Evolutionary conservation across 2,113 vertebrate genomes (phyloP).

Genomic region (Oriolus oriolus): DNA sequence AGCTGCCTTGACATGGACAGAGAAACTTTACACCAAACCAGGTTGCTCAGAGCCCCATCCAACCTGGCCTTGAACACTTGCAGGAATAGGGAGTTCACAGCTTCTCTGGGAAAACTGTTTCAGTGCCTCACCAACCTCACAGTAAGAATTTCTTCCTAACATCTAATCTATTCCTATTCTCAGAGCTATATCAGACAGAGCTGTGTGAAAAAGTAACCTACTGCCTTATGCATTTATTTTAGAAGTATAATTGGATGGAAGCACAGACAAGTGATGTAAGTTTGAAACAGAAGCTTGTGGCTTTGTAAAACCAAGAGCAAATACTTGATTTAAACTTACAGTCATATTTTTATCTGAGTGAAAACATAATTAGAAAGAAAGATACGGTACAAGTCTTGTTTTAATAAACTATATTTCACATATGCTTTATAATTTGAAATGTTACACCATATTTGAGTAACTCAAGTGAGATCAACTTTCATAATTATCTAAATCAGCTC

Average conservation of each 20-base stretch:
- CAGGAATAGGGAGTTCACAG: not conserved
- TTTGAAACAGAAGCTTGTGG: not conserved
- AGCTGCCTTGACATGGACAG: not conserved
- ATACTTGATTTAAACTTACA: not conserved
- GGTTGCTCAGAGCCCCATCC: not conserved
- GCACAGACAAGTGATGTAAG: not conserved
- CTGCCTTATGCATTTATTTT: not conserved
- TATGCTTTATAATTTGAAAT: not conserved
- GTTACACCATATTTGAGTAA: not conserved
- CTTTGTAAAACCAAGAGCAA: not conserved
- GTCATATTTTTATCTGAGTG: not conserved
- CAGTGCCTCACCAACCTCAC: not conserved
- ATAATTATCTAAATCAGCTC: not conserved
- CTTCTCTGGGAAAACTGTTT: not conserved
- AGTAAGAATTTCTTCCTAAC: not conserved
- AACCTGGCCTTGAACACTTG: not conserved
- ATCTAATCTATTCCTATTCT: not conserved
- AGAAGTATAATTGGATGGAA: not conserved
- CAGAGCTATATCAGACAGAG: not conserved
- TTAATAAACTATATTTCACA: not conserved
- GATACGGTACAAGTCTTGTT: not conserved
- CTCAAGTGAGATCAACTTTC: not conserved
- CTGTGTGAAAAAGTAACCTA: not conserved
- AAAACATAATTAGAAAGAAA: not conserved
- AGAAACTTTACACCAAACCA: not conserved